These are phyloP conservation scores for Cryptomyrus ogoouensis DNA, from an alignment of 2,113 vertebrate species.

Conservation along the genomic window DNA sequence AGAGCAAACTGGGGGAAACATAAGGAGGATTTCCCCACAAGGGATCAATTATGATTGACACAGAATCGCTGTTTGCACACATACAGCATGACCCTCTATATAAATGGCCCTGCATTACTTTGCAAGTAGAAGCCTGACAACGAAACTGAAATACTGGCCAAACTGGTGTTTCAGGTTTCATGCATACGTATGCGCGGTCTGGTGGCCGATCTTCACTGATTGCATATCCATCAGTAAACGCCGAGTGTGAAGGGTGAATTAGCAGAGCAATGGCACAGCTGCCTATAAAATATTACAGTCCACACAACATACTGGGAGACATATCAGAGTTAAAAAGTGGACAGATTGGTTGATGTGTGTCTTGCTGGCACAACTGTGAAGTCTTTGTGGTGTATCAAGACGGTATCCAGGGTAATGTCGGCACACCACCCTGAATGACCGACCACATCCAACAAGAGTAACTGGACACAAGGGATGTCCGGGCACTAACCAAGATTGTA, in stretches of 20 bases:
- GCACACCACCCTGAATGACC: neutral
- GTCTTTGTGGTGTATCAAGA: neutral
- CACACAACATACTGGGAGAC: neutral
- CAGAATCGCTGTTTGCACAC: neutral
- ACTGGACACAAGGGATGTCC: neutral
- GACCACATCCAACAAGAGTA: neutral
- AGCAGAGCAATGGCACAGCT: neutral
- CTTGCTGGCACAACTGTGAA: neutral
- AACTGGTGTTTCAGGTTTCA: neutral
- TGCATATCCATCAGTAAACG: neutral
- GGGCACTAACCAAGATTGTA: neutral
- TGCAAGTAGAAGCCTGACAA: neutral
- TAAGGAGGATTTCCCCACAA: too few relatives aligned
- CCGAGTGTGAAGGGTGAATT: neutral
- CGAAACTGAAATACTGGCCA: neutral
- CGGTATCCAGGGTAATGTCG: neutral
- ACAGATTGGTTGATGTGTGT: neutral
- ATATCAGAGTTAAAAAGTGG: neutral
- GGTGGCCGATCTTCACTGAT: neutral
- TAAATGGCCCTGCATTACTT: neutral
- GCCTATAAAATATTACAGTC: neutral
- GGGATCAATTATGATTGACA: neutral
- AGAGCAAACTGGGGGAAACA: too few relatives aligned
- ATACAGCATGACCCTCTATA: neutral
- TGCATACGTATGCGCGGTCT: neutral